Conservation (phyloP, 2,797 vertebrate genomes). For the Chlorospingus semifuscus region DNA sequence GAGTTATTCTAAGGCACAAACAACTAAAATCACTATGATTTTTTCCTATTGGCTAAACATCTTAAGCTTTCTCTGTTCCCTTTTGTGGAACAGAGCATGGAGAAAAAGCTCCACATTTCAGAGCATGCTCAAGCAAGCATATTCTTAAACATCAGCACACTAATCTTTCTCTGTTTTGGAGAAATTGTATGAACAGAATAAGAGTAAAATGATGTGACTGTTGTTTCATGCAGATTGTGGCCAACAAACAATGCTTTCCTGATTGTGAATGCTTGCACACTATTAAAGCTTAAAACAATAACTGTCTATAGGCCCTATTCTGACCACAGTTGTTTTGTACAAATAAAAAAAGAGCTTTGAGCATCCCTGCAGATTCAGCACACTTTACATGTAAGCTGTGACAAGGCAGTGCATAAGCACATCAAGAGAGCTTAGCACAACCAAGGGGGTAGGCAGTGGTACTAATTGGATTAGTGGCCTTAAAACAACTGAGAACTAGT, state of each 20-base stretch:
- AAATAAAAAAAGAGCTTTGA: not conserved
- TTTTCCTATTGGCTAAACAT: not conserved
- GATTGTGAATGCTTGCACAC: not conserved
- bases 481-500: not conserved
- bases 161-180: not conserved
- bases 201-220: not conserved
- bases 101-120: not conserved
- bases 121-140: not conserved
- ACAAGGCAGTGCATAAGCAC: not conserved
- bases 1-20: not conserved
- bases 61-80: not conserved
- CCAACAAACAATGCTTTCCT: not conserved
- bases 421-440: not conserved
- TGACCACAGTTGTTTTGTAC: not conserved
- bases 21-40: not conserved
- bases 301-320: not conserved
- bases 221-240: not conserved
- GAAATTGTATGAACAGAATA: not conserved
- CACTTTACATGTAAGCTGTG: not conserved
- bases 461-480: not conserved
- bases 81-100: not conserved
- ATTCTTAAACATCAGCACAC: not conserved
- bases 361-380: not conserved
- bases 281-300: not conserved
- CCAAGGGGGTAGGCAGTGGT: not conserved